Percentiles rank a stretch among this genome's conserved stretches.
phyloP scores from a whole-genome alignment of 2,888 invertebrate species.

The Octonoba sinensis region DNA sequence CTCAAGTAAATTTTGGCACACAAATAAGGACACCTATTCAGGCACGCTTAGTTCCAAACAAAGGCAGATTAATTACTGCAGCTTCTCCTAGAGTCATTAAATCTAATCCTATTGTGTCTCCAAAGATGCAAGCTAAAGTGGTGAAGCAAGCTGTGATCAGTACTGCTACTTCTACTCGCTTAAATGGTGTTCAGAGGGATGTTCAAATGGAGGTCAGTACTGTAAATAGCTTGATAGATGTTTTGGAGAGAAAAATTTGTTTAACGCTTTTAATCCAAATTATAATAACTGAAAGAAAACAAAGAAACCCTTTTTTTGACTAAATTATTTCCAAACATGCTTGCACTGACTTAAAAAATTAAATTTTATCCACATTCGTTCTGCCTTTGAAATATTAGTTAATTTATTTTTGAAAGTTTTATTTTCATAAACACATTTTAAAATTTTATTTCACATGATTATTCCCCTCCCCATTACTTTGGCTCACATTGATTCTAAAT shows the following conservation, averaged over 20 bases:
- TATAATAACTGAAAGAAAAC: background rate
- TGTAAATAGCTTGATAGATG: background rate
- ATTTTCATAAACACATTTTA: too few relatives aligned
- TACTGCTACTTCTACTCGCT: constrained; percentile 54
- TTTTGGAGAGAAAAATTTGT: background rate
- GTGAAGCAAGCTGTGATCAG: constrained; percentile 25
- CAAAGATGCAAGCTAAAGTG: constrained; percentile 34
- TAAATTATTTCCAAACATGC: background rate
- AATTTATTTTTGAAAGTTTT: too few relatives aligned
- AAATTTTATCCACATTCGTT: too few relatives aligned
- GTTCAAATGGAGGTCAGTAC: constrained; percentile 60
- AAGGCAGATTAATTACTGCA: constrained; percentile 33
- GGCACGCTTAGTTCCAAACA: constrained; percentile 45
- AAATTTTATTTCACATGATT: too few relatives aligned
- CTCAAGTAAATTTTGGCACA: constrained; percentile 2
- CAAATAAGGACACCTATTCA: constrained; percentile 46
- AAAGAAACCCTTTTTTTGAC: too few relatives aligned
- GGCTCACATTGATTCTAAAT: too few relatives aligned
- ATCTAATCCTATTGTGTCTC: constrained; percentile 26
- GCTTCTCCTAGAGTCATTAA: constrained; percentile 31
- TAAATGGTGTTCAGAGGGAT: constrained; percentile 66
- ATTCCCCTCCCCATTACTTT: too few relatives aligned
- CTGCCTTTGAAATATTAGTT: too few relatives aligned
- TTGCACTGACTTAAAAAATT: too few relatives aligned
- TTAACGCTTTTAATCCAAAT: background rate